A percentile compares a stretch with the other conserved stretches of the same genome.
Evolutionary conservation across 2,113 vertebrate species (phyloP).

Genomic region (Malurus alboscapulatus): DNA sequence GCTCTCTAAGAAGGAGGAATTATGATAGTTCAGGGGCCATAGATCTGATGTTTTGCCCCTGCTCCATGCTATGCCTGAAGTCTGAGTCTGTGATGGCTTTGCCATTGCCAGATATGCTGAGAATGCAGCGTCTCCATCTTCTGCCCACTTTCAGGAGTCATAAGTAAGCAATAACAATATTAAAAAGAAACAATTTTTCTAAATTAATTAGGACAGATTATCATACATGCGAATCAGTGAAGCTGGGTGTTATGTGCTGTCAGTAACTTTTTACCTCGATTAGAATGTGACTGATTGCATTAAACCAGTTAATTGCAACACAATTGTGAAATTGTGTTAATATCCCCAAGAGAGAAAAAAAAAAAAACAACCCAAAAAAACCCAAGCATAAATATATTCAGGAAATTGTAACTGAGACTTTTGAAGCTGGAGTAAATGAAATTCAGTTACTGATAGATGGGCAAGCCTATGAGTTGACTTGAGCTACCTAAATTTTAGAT

Average conservation of each 20-base stretch:
- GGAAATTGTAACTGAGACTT: neutral
- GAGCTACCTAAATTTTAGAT: neutral
- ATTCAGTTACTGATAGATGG: neutral
- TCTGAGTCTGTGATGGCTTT: neutral
- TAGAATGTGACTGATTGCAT: neutral
- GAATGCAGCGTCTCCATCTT: neutral
- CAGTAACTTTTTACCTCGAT: neutral
- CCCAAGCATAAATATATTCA: neutral
- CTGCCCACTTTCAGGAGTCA: neutral
- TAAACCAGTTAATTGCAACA: neutral
- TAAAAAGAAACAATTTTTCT: neutral
- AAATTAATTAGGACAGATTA: neutral
- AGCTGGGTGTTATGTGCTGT: neutral
- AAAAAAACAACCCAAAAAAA: neutral
- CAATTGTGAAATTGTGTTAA: neutral
- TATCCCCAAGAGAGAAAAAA: neutral
- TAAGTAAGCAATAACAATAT: neutral
- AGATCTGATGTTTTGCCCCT: neutral
- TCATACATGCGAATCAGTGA: neutral
- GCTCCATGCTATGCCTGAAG: fast-evolving
- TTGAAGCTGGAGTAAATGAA: neutral
- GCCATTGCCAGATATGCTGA: neutral
- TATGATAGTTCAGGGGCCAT: neutral
- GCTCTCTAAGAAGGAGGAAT: neutral
- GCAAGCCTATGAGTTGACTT: neutral